Evolutionary conservation across 2,797 vertebrate genomes (phyloP), one percentile per base, ranked within the genome.

Genomic region (Mergus octosetaceus): DNA sequence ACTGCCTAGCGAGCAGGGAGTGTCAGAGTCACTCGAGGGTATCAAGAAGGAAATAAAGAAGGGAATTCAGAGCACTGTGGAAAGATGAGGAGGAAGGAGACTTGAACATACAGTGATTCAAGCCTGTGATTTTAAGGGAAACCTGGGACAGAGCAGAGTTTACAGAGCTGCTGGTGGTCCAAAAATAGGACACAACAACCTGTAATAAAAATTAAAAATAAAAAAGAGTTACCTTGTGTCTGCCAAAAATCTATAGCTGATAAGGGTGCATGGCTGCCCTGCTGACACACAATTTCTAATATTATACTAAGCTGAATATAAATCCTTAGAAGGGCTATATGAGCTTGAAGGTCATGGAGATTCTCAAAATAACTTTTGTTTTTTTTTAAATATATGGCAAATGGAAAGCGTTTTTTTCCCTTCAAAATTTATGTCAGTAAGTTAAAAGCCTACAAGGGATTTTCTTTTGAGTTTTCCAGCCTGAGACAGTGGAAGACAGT

Each of bases 191-290:
- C 9, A 2, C 30, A 57, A 76, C 18, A 66, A 58, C 80, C 68
- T 70, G 16, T 89, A 82, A 72, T 81, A 69, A 38, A 72, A 85
- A 3, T 68, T 49, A 32, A 39, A 12, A 77, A n/a, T 43, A 34
- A 72, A 85, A 2, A 71, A 32, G 16, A 77, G 30, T 43, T 90
- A 81, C 66, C n/a, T 69, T 53, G 8, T 78, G 28, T 79, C 38
- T 96, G 64, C n/a, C 71, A 89, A 64, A 88, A 86, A 89, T 85
- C 38, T 82, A 7, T 82, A 53, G 77, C 34, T 84, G 70, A 66
- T 91, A 65, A 61, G 62, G 38, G 57, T 86, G 43, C 17, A 12
- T 6, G 6, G 41, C 77, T 89, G 90, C n/a, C 38, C 60, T 93
- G 68, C 92, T 93, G 83, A 91, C 74, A 86, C 57, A n/a, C 3